phyloP scores from a whole-genome alignment of 1,140 invertebrate genomes.

The Nasonia giraulti region DNA sequence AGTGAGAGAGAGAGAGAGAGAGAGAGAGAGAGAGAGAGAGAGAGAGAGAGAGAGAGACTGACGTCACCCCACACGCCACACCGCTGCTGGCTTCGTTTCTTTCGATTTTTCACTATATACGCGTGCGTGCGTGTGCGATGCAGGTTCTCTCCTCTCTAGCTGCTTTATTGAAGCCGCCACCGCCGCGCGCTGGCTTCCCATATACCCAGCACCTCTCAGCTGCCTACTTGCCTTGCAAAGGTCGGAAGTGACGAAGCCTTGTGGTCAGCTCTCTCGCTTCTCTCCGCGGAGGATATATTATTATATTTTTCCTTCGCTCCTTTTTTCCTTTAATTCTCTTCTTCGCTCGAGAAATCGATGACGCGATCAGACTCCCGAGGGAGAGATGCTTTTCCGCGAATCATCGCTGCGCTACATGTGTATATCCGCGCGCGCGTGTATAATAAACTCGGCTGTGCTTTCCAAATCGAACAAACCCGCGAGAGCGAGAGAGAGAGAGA shows the following conservation, averaged over 20 bases:
- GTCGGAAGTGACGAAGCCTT: conserved; percentile 28
- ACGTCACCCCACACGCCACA: not conserved
- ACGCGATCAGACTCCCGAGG: not conserved
- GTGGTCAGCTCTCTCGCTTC: not conserved
- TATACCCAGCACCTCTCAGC: not conserved
- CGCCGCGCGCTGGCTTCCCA: no score
- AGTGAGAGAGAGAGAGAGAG: not conserved
- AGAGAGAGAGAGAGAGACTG: not conserved
- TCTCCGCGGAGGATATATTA: not conserved
- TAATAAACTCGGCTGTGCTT: not conserved
- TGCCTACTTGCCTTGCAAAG: conserved; percentile 11
- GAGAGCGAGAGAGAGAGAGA: not conserved
- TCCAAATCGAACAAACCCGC: conserved; percentile 23
- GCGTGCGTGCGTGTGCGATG: not conserved
- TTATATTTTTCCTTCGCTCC: no score
- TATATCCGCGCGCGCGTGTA: not conserved
- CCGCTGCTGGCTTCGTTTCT: not conserved
- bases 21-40: not conserved
- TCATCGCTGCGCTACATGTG: not conserved
- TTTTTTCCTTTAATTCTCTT: not conserved
- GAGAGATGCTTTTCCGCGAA: not conserved
- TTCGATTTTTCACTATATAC: not conserved
- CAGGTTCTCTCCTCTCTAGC: not conserved
- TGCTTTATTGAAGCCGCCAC: not conserved
- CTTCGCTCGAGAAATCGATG: not conserved